These are phyloP conservation scores for Cyphotilapia sp. DNA, from an alignment of 2,113 vertebrate species.

Conservation along the genomic window DNA sequence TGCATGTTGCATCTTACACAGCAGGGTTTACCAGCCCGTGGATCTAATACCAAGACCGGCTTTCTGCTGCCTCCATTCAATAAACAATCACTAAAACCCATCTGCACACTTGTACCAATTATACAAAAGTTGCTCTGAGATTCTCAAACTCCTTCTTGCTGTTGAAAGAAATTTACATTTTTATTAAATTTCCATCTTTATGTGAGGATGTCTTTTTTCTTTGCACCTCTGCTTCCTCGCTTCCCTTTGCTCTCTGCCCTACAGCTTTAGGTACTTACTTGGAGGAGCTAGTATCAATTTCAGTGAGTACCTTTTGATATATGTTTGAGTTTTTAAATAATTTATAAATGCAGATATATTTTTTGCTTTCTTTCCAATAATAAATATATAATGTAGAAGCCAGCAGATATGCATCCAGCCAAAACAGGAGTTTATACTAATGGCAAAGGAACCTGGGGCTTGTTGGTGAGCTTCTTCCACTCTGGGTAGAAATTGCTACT, in stretches of 20 bases:
- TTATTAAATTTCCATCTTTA: conserved; percentile 18
- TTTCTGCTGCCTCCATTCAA: not conserved
- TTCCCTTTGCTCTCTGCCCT: not conserved
- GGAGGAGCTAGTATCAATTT: not conserved
- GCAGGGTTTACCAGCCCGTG: not conserved
- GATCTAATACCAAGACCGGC: not conserved
- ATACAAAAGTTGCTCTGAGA: not conserved
- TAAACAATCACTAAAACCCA: not conserved
- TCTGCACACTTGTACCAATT: not conserved
- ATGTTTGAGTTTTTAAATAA: not conserved
- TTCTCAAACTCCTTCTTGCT: not conserved
- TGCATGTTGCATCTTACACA: not conserved
- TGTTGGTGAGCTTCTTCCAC: not conserved
- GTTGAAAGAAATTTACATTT: conserved; percentile 25
- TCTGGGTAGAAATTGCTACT: not conserved
- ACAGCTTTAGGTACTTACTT: not conserved
- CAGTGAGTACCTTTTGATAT: not conserved
- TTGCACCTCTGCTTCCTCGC: not conserved
- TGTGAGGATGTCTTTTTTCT: not conserved
- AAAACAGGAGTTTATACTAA: not conserved
- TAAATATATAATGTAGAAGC: not conserved
- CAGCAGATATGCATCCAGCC: not conserved
- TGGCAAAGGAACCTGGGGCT: not conserved
- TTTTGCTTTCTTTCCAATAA: not conserved
- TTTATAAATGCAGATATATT: not conserved